Conservation (phyloP, 2,113 vertebrate species). For the Rana temporaria region DNA sequence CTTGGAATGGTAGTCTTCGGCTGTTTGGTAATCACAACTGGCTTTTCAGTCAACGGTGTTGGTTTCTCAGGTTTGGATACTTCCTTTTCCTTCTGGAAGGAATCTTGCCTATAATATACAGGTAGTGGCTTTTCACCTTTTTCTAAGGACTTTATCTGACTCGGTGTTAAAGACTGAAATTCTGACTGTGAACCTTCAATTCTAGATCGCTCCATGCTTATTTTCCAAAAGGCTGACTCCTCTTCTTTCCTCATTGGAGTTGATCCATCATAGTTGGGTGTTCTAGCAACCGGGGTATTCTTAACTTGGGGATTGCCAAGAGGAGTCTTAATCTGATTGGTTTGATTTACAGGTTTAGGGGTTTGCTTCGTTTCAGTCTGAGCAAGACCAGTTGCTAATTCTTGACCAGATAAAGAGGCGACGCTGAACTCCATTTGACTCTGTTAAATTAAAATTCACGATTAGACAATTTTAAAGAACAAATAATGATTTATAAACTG, state of each 20-base stretch:
- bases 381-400: constrained; percentile 65
- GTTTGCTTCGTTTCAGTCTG: constrained; percentile 76
- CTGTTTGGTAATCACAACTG: constrained; percentile 62
- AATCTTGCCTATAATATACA: constrained; percentile 84
- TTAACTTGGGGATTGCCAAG: constrained; percentile 72
- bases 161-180: constrained; percentile 93
- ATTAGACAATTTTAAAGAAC: neutral
- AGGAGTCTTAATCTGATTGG: constrained; percentile 70
- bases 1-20: constrained; percentile 63
- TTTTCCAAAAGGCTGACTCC: constrained; percentile 92
- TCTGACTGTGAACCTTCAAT: constrained; percentile 86
- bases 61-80: constrained; percentile 72
- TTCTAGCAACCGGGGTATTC: constrained; percentile 73
- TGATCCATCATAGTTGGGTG: constrained; percentile 75
- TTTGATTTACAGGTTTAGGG: constrained; percentile 59
- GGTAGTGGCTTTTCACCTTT: constrained; percentile 92
- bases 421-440: constrained; percentile 96
- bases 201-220: constrained; percentile 89
- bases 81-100: constrained; percentile 71
- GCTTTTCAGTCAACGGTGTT: constrained; percentile 62
- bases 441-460: constrained; percentile 64
- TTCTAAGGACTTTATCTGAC: constrained; percentile 97
- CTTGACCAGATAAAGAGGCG: constrained; percentile 75
- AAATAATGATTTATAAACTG: no score
- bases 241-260: constrained; percentile 79